phyloP scores from a whole-genome alignment of 2,888 invertebrate species.

The Tipula unca region DNA sequence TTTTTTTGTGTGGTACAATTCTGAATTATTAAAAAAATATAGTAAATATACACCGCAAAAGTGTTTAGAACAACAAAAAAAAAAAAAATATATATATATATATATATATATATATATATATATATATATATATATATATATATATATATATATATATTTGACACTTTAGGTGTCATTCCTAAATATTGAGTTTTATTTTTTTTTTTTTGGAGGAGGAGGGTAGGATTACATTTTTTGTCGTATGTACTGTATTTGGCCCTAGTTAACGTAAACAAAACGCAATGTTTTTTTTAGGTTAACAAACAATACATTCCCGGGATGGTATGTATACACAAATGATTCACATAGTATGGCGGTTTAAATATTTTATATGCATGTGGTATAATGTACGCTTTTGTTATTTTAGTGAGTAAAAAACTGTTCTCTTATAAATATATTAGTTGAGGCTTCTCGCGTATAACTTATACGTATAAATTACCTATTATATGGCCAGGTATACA shows the following conservation, averaged over 20 bases:
- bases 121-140: no score
- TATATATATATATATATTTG: not conserved
- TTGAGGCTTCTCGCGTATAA: not conserved
- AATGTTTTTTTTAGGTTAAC: not conserved
- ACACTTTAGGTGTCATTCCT: not conserved
- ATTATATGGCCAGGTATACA: no score
- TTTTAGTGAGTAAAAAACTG: not conserved
- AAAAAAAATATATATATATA: no score
- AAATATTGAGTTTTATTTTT: not conserved
- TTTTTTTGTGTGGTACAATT: not conserved
- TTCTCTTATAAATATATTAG: not conserved
- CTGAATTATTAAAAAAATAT: not conserved
- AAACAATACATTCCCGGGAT: not conserved
- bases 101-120: not conserved
- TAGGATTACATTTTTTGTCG: not conserved
- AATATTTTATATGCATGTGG: not conserved
- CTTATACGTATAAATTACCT: no score
- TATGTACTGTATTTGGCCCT: not conserved
- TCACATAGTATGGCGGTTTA: not conserved
- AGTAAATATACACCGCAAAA: not conserved
- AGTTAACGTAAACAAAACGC: not conserved
- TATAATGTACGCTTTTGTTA: not conserved
- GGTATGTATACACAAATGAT: not conserved
- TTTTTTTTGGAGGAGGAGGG: not conserved
- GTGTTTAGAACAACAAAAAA: not conserved